Conservation (phyloP, 1,140 invertebrate genomes). For the Melanaphis sacchari region DNA sequence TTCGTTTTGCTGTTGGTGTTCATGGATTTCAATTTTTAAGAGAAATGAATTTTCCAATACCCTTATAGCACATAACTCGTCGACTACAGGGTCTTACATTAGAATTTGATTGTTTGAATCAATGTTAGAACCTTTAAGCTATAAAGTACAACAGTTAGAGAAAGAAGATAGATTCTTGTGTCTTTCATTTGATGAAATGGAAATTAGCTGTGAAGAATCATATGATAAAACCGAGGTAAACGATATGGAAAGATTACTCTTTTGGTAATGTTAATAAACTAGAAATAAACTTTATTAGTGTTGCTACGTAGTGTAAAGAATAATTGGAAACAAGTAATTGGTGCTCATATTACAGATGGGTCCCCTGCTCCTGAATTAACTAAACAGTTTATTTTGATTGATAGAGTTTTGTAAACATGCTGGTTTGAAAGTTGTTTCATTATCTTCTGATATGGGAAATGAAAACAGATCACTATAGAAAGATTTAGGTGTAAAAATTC, state of each 20-base stretch:
- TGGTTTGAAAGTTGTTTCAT: constrained; percentile 19
- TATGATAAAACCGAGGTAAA: constrained; percentile 35
- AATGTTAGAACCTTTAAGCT: background rate
- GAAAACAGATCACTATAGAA: constrained; percentile 26
- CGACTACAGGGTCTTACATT: background rate
- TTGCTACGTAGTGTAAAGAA: constrained; percentile 33
- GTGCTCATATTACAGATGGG: constrained; percentile 25
- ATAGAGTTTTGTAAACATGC: constrained; percentile 4
- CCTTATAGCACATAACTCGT: constrained; percentile 20
- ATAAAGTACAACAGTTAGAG: constrained; percentile 13
- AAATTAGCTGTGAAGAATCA: constrained; percentile 14
- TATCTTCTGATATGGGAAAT: constrained; percentile 48
- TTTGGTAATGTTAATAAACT: background rate
- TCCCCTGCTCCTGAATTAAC: background rate
- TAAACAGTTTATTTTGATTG: constrained; percentile 14
- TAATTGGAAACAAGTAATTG: constrained; percentile 49
- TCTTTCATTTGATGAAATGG: constrained; percentile 35
- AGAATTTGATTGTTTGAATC: constrained; percentile 13
- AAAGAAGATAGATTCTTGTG: constrained; percentile 4
- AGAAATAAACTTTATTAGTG: background rate
- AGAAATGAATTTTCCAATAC: background rate
- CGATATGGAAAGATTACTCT: background rate
- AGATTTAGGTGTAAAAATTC: background rate
- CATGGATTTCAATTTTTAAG: constrained; percentile 1
- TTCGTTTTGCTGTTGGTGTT: constrained; percentile 15